These are phyloP conservation scores for Mercenaria mercenaria DNA, from an alignment of 1,140 invertebrate genomes.

Conservation along the genomic window DNA sequence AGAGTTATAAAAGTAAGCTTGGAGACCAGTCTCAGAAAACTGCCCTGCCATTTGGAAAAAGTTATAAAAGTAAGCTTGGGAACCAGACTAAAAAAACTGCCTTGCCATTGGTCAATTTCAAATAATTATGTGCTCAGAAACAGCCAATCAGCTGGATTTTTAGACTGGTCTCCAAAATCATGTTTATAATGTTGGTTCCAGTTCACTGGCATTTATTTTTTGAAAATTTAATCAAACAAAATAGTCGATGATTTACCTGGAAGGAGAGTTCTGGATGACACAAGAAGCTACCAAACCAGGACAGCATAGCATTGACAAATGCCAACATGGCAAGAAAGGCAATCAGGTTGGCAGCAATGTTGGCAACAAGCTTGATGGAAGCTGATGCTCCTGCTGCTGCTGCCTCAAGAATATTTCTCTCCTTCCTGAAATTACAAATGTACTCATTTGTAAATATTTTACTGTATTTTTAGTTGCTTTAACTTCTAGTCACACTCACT, in stretches of 20 bases:
- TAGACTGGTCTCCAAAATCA: too few species aligned
- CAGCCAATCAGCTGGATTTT: too few species aligned
- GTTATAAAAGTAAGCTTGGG: too few species aligned
- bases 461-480: not conserved
- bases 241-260: constrained; percentile 73
- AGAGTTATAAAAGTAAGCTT: too few species aligned
- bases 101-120: too few species aligned
- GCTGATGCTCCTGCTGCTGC: constrained; percentile 94
- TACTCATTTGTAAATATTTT: not conserved
- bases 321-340: constrained; percentile 95
- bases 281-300: constrained; percentile 93
- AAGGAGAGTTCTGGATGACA: constrained; percentile 87
- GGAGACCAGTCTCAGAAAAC: too few species aligned
- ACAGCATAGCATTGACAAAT: constrained; percentile 93
- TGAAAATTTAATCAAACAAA: not conserved
- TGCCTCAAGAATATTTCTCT: constrained; percentile 94
- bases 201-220: too few species aligned
- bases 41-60: too few species aligned
- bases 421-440: constrained; percentile 88
- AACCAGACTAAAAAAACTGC: too few species aligned
- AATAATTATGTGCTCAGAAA: too few species aligned
- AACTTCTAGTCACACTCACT: not conserved
- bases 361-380: constrained; percentile 93
- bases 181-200: too few species aligned
- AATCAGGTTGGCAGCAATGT: constrained; percentile 96